Conservation (phyloP, 2,888 invertebrate species). For the Catotricha subobsoleta region DNA sequence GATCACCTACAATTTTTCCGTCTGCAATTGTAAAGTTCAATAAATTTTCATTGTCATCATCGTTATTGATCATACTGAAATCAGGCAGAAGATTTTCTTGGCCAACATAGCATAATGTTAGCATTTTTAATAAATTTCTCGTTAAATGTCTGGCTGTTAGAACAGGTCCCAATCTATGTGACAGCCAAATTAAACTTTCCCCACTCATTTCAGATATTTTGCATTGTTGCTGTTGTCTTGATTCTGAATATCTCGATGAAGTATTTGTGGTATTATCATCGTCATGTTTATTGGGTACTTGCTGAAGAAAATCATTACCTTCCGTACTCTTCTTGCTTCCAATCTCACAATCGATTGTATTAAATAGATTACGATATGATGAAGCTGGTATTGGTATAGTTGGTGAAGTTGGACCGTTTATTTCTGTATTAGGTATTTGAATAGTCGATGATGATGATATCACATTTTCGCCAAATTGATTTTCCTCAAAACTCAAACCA, state of each 20-base stretch:
- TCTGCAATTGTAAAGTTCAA: constrained; percentile 46
- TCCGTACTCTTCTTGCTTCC: constrained; percentile 39
- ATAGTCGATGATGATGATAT: neutral
- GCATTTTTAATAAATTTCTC: constrained; percentile 79
- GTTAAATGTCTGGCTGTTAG: constrained; percentile 81
- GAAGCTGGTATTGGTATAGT: constrained; percentile 46
- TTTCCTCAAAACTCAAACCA: constrained; percentile 19
- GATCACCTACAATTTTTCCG: constrained; percentile 55
- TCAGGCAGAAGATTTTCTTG: constrained; percentile 47
- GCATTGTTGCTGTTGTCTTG: constrained; percentile 17
- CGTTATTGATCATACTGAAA: constrained; percentile 21
- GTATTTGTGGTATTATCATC: neutral
- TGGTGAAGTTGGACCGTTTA: constrained; percentile 38
- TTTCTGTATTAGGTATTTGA: constrained; percentile 7
- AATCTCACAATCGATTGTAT: constrained; percentile 42
- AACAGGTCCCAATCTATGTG: constrained; percentile 85
- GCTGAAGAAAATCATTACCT: constrained; percentile 24
- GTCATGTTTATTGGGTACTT: neutral
- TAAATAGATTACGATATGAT: constrained; percentile 29
- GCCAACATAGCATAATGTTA: constrained; percentile 83
- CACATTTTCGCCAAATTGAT: constrained; percentile 16
- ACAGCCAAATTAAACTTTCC: constrained; percentile 78
- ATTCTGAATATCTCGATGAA: constrained; percentile 1
- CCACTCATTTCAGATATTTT: constrained; percentile 67
- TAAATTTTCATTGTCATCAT: constrained; percentile 23